Evolutionary conservation across 2,113 vertebrate species (phyloP).

Genomic region (Anarhynchus alexandrinus): DNA sequence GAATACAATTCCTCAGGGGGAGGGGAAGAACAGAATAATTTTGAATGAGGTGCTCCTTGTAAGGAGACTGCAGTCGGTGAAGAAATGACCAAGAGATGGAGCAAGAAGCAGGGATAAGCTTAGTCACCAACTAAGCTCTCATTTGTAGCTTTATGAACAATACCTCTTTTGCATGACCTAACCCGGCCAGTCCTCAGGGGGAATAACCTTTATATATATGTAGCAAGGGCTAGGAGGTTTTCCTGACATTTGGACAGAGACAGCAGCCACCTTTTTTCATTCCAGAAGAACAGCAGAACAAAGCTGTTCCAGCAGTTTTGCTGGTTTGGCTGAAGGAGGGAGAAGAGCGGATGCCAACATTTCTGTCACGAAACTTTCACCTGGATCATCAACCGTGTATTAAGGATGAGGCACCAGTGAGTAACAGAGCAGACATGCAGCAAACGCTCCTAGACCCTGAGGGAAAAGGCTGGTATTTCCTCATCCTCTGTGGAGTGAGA

Average conservation of each 20-base stretch:
- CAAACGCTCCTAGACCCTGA: not conserved
- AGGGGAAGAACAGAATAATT: not conserved
- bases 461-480: not conserved
- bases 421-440: not conserved
- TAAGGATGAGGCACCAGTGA: not conserved
- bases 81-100: conserved; percentile 19
- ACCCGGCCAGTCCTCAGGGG: not conserved
- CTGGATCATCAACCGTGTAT: not conserved
- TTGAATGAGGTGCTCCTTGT: not conserved
- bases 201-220: not conserved
- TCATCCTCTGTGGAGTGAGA: not conserved
- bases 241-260: not conserved
- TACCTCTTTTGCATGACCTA: not conserved
- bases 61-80: not conserved
- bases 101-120: conserved; percentile 19
- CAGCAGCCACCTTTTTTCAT: not conserved
- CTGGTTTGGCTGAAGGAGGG: not conserved
- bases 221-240: not conserved
- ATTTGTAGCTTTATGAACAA: not conserved
- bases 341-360: not conserved
- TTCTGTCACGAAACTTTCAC: not conserved
- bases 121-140: not conserved
- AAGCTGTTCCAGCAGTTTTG: not conserved
- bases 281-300: not conserved
- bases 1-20: not conserved